Percentiles rank a stretch among this genome's conserved stretches.
These are phyloP conservation scores for Patella depressa DNA, from an alignment of 2,888 invertebrate genomes.

Conservation along the genomic window DNA sequence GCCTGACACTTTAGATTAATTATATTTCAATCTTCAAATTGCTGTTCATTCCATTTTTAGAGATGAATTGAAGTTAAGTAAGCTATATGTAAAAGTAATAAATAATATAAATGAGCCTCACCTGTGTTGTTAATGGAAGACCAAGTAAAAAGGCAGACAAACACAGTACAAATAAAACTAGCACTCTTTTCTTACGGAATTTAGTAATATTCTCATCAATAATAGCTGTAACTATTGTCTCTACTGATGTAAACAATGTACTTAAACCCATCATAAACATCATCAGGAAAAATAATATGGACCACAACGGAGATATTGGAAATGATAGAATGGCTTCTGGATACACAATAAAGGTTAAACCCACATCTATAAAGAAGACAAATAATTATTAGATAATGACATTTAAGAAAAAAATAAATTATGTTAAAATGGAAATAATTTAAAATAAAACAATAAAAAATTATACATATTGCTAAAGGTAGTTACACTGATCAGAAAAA, in stretches of 20 bases:
- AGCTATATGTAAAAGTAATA: no score
- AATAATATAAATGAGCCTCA: slow-evolving; percentile 35
- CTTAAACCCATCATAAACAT: slow-evolving; percentile 59
- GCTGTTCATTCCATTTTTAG: no score
- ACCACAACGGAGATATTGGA: slow-evolving; percentile 59
- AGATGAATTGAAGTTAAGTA: no score
- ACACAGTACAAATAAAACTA: slow-evolving; percentile 80
- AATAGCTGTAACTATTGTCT: slow-evolving; percentile 54
- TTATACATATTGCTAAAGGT: no score
- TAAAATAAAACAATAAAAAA: not conserved
- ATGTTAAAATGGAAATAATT: not conserved
- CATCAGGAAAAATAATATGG: slow-evolving; percentile 62
- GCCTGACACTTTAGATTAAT: no score
- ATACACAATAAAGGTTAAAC: slow-evolving; percentile 60
- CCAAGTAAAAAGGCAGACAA: slow-evolving; percentile 79
- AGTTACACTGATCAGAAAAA: no score
- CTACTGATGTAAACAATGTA: slow-evolving; percentile 56
- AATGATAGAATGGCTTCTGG: slow-evolving; percentile 60
- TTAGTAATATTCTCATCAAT: slow-evolving; percentile 50
- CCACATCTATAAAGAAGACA: slow-evolving; percentile 49
- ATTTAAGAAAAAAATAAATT: not conserved
- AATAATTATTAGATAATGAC: not conserved
- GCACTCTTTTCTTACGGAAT: slow-evolving; percentile 42
- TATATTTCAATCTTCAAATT: no score
- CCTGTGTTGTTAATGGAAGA: slow-evolving; percentile 81